Percentiles rank a stretch among this genome's conserved stretches.
Evolutionary conservation across 2,113 vertebrate genomes (phyloP).

Genomic region (Spheniscus mendiculus): DNA sequence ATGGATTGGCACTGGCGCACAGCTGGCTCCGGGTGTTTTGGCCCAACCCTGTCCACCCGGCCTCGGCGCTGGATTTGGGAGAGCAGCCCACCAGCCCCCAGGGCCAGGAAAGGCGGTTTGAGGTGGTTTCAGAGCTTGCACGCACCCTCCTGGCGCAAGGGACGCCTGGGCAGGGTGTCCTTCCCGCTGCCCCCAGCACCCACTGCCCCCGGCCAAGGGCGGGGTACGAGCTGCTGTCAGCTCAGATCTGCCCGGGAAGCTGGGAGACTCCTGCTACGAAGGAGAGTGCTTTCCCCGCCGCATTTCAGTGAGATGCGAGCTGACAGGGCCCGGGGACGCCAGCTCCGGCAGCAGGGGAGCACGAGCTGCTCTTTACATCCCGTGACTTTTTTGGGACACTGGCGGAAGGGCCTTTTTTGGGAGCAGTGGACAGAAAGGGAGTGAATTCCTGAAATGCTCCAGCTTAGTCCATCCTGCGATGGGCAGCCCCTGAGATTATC

Average conservation of each 20-base stretch:
- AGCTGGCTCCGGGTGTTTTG: rapidly evolving
- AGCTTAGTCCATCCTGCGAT: rapidly evolving
- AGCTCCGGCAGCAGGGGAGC: background rate
- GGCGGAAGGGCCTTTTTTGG: background rate
- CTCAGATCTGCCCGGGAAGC: background rate
- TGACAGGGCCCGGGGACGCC: background rate
- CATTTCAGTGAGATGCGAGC: background rate
- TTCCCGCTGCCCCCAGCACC: background rate
- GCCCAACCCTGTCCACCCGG: background rate
- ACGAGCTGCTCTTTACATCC: background rate
- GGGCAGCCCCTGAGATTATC: background rate
- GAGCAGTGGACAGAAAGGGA: background rate
- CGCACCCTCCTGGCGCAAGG: background rate
- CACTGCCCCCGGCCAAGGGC: background rate
- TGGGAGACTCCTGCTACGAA: background rate
- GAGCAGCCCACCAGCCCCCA: background rate
- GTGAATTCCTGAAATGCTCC: background rate
- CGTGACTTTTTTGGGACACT: background rate
- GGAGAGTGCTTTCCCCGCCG: background rate
- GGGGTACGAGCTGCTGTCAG: background rate
- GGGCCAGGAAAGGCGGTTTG: background rate
- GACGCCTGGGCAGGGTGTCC: background rate
- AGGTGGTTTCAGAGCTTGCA: background rate
- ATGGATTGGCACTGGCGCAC: rapidly evolving
- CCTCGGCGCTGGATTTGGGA: background rate